Percentiles rank a stretch among this genome's conserved stretches.
phyloP scores from a whole-genome alignment of 1,140 invertebrate species.

The Drosophila serrata region DNA sequence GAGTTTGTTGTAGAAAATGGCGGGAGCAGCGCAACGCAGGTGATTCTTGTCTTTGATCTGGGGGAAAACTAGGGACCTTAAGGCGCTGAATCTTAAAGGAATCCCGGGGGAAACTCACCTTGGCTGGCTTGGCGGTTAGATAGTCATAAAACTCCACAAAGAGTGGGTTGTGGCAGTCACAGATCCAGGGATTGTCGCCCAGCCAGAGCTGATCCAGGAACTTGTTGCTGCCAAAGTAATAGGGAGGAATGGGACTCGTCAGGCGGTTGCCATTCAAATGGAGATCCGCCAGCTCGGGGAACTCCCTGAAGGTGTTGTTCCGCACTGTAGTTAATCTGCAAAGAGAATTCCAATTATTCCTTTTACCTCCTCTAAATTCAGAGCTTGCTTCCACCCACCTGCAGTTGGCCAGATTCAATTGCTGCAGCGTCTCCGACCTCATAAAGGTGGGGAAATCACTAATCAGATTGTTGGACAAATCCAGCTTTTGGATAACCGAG shows the following conservation, averaged over 20 bases:
- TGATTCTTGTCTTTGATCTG: constrained; percentile 70
- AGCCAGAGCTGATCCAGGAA: constrained; percentile 87
- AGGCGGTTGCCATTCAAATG: constrained; percentile 89
- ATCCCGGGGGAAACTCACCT: constrained; percentile 67
- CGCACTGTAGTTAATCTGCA: constrained; percentile 59
- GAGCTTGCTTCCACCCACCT: constrained; percentile 43
- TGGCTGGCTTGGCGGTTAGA: constrained; percentile 87
- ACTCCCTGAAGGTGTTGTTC: constrained; percentile 86
- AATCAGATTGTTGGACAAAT: constrained; percentile 88
- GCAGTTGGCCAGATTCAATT: constrained; percentile 87
- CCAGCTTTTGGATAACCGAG: constrained; percentile 86
- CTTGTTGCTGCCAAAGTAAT: constrained; percentile 88
- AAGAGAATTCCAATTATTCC: background rate
- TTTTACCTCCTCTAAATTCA: too few relatives aligned
- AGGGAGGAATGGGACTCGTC: constrained; percentile 87
- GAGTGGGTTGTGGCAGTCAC: constrained; percentile 87
- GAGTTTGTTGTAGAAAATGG: constrained; percentile 87
- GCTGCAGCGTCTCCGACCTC: constrained; percentile 86
- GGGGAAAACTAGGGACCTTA: background rate
- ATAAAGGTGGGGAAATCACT: constrained; percentile 87
- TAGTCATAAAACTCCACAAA: constrained; percentile 88
- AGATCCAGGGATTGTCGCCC: constrained; percentile 91
- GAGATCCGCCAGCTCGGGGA: constrained; percentile 87
- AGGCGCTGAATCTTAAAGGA: too few relatives aligned
- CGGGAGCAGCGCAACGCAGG: constrained; percentile 88